Base-by-base conservation (phyloP, 1,140 invertebrate species). In the Pteromalus puparum region DNA sequence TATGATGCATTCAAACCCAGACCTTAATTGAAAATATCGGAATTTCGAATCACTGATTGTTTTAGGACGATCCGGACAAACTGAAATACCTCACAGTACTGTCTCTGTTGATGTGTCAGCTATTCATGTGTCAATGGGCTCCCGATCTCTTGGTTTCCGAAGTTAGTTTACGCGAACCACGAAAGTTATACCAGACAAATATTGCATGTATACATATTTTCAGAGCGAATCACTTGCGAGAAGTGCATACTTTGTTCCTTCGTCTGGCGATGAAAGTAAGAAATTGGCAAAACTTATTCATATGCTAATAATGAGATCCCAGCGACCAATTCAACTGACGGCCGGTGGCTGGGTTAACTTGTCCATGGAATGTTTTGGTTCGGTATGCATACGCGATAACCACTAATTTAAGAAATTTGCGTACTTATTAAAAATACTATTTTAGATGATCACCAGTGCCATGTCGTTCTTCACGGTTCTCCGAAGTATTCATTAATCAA, bases 121-220 rank as follows among this genome's bases (percentile, higher is more conserved):
- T 81, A 5, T 81, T 73, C n/a, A 34, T 74, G 4, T 81, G 80
- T 61, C 68, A 81, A 61, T 81, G 80, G 80, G 80, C 80, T 61
- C 68, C 80, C 3, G 68, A 81, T 26, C 15, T 34, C 21, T 24
- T 81, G 21, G 10, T 74, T 15, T 28, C 38, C 7, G 68, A 81
- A 74, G 80, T 74, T 15, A 73, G 68, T 34, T 2, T 28, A 48
- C 21, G 24, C 10, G 1, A 21, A 48, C 6, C 13, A 1, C 26
- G 68, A 26, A 21, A 15, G 26, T 21, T 18, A 13, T 21, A 15
- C 30, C 30, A 34, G 30, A 0, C 30, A 0, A 34, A 34, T 5
- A 34, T 34, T 48, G 24, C 10, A 24, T 53, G 21, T 7, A 42
- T 42, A 42, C 38, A 5, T 38, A 18, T n/a, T 72, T 80, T 38